Base-by-base conservation (phyloP, 2,888 invertebrate species). In the Creontiades dilutus region DNA sequence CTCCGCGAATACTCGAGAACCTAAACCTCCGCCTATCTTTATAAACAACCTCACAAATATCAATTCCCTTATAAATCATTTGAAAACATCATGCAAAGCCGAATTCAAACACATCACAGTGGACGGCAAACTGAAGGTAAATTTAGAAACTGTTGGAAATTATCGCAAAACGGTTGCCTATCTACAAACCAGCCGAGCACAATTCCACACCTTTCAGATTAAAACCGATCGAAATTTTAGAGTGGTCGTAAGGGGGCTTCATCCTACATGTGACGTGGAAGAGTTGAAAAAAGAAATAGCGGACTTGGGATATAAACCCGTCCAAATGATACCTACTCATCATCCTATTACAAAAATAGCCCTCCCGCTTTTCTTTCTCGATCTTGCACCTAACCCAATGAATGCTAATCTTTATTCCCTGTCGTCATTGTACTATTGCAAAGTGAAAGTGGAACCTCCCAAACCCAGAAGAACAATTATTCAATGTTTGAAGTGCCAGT, bases 391-490 rank as follows among this genome's bases (percentile, higher is more conserved):
- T 12, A 14, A 52, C 52, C 52, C 52, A 19, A 52, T 11, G 2
- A 82, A 82, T 48, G 0, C 16, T 14, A 52, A 47, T 52, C 23
- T 82, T 16, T 82, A 52, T 52, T 82, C 82, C 1, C 52, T 82
- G 12, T 12, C 48, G 5, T 5, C n/a, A 23, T 9, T 82, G 0
- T 52, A 52, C 52, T 82, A 82, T n/a, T 46, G 13, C 23, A 82
- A 82, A 19, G 46, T 82, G 13, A 82, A 82, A n/a, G 85, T 85
- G 2, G 85, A 85, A 85, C 85, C 85, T 12, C 85, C 85, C 37
- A 85, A 85, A 57, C 85, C 85, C 11, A 11, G 57, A 23, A 52
- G 57, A 28, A 14, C 85, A 57, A 57, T 85, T 9, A 85, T 85
- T n/a, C 85, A 85, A 55, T 85, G 85, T 37, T 13, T 85, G 28